phyloP scores from a whole-genome alignment of 2,888 invertebrate species.

The Candidula unifasciata region DNA sequence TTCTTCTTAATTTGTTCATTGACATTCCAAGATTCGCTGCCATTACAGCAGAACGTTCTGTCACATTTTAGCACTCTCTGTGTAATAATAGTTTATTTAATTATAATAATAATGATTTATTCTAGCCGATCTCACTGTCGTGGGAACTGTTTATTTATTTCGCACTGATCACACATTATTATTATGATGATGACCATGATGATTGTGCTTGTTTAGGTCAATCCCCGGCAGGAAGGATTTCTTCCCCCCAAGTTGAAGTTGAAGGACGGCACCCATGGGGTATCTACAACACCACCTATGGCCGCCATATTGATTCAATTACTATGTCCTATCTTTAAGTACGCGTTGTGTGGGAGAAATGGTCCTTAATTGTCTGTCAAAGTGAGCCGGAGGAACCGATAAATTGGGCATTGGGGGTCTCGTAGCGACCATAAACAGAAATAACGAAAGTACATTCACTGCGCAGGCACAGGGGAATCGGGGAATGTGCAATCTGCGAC shows the following conservation, averaged over 20 bases:
- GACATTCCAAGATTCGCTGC: too few species aligned
- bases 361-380: background rate
- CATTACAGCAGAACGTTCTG: too few species aligned
- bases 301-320: conserved; percentile 36
- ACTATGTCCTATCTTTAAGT: background rate
- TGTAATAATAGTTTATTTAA: too few species aligned
- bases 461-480: conserved; percentile 48
- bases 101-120: too few species aligned
- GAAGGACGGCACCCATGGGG: conserved; percentile 1
- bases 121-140: too few species aligned
- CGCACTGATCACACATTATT: too few species aligned
- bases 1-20: too few species aligned
- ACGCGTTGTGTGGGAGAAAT: background rate
- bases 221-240: conserved; percentile 6
- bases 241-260: conserved; percentile 26
- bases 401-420: background rate
- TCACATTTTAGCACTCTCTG: too few species aligned
- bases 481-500: conserved; percentile 52
- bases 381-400: background rate
- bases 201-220: background rate
- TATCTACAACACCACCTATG: background rate
- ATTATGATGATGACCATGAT: too few species aligned
- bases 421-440: conserved; percentile 49
- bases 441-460: conserved; percentile 46
- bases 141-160: too few species aligned